Conservation (phyloP, 2,888 invertebrate genomes). For the Macrophya annulata region DNA sequence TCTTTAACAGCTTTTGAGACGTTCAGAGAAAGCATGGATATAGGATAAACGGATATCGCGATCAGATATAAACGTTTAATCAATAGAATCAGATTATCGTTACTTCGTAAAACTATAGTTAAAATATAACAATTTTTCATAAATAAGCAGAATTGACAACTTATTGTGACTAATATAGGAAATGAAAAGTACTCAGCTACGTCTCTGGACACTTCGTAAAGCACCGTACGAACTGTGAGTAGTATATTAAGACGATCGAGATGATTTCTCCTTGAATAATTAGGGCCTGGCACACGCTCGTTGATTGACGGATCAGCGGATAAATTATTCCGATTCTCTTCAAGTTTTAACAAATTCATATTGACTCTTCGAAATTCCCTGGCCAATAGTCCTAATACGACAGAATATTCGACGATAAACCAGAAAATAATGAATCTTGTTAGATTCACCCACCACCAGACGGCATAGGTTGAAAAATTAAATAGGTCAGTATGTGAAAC, state of each 20-base stretch:
- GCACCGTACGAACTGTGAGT: not conserved
- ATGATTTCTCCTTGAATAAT: not conserved
- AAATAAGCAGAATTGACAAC: not conserved
- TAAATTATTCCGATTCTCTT: not conserved
- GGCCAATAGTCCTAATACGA: not conserved
- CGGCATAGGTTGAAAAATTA: too few relatives aligned
- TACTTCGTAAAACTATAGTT: too few relatives aligned
- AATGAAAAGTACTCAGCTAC: not conserved
- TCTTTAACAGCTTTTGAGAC: not conserved
- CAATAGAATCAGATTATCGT: too few relatives aligned
- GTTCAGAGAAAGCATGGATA: not conserved
- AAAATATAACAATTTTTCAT: too few relatives aligned
- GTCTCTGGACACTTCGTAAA: not conserved
- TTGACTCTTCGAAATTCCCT: not conserved
- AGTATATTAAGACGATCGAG: not conserved
- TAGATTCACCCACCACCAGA: too few relatives aligned
- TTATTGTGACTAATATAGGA: not conserved
- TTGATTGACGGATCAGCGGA: not conserved
- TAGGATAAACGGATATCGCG: not conserved
- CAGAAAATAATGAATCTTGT: not conserved
- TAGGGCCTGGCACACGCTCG: not conserved
- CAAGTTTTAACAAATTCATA: not conserved
- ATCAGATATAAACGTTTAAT: too few relatives aligned
- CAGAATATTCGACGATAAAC: not conserved
- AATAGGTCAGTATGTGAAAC: too few relatives aligned